Base-by-base conservation (phyloP, 2,113 vertebrate species). In the Periophthalmodon schlosseri region DNA sequence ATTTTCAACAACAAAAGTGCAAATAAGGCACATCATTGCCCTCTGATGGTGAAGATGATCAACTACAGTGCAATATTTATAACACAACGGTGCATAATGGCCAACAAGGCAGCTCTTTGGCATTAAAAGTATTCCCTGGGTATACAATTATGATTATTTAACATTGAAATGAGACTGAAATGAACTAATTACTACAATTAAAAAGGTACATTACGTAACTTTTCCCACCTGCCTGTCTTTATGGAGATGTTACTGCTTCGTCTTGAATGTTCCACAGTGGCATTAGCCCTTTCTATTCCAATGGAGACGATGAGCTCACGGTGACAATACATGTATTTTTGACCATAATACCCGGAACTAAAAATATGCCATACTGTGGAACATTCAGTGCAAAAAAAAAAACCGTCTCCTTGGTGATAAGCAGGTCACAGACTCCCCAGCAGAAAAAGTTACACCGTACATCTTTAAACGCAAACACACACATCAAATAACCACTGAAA, bases 31-130 rank as follows among this genome's bases (percentile, higher is more conserved):
- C 63, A 65, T 65, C 12, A 44, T 39, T 1, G 10, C 34, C 63
- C 60, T 13, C 20, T 56, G 20, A 3, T 39, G 34, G 10, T 21
- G 34, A 64, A 36, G 16, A 15, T 14, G 16, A 16, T 39, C 20
- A 2, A 13, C 1, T 78, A 34, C 57, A 80, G 70, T 78, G 76
- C 57, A 82, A 34, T 20, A 64, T 39, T 12, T 44, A n/a, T 71
- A 20, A 36, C 21, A 60, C 68, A n/a, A 24, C 73, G 46, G n/a
- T 72, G 18, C 24, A 28, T 4, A 23, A 12, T 2, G 6, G 72
- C 21, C 71, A 18, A 14, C 16, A 61, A 63, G 60, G 63, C 63
- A 65, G 34, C 39, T 78, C 75, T 87, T 89, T 86, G 84, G 78
- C 24, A 11, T 64, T 10, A 63, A 64, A 64, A 18, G 15, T 36